A percentile compares a stretch with the other conserved stretches of the same genome.
Conservation (phyloP, 2,113 vertebrate genomes). For the Crotophaga sulcirostris region DNA sequence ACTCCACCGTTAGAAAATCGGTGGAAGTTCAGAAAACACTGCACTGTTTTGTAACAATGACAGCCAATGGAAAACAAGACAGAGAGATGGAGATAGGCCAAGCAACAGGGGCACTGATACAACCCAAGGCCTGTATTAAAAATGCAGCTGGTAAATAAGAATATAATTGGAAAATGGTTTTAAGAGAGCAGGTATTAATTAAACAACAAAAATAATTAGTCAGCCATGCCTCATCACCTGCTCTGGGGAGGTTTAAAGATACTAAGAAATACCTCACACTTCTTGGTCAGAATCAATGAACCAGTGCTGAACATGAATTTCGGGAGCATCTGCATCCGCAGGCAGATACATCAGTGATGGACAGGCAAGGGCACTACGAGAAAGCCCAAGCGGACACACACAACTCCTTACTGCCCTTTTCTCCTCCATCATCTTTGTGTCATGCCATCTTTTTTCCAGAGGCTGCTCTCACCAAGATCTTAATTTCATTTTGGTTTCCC, state of each 20-base stretch:
- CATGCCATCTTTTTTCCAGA: not conserved
- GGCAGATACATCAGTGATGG: not conserved
- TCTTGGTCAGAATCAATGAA: not conserved
- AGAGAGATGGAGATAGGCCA: constrained; percentile 23
- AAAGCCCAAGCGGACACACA: not conserved
- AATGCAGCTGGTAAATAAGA: constrained; percentile 11
- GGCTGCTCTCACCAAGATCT: not conserved
- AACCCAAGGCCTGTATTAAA: constrained; percentile 8
- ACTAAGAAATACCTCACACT: not conserved
- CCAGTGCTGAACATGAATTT: not conserved
- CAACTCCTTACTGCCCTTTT: not conserved
- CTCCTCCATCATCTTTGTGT: not conserved
- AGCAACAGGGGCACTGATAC: constrained; percentile 4
- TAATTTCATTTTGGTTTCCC: not conserved
- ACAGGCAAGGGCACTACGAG: fast-evolving
- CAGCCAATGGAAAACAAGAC: constrained; percentile 44
- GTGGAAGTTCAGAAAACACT: not conserved
- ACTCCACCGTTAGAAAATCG: not conserved
- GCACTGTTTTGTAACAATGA: not conserved
- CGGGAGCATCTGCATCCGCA: not conserved
- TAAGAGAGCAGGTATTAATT: constrained; percentile 14
- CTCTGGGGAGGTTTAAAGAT: not conserved
- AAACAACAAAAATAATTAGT: constrained; percentile 10
- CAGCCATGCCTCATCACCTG: not conserved
- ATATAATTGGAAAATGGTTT: not conserved